These are phyloP conservation scores for Otus sunia DNA, from an alignment of 2,113 vertebrate genomes.

Conservation along the genomic window DNA sequence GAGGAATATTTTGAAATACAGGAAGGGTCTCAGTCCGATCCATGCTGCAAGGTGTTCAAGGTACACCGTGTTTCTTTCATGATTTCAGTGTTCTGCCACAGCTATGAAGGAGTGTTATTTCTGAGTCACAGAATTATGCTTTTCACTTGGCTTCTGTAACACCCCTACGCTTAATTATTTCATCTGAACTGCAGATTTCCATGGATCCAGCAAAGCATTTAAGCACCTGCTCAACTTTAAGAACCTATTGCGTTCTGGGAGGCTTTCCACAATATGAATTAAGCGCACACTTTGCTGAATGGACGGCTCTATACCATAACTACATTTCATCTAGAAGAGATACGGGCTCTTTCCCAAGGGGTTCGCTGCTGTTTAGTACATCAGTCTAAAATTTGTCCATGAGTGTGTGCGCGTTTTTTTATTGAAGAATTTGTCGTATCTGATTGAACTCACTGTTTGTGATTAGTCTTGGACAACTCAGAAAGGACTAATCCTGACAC, in stretches of 20 bases:
- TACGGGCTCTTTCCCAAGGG: neutral
- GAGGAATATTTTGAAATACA: slow-evolving; percentile 1
- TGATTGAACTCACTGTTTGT: neutral
- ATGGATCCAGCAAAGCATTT: slow-evolving; percentile 21
- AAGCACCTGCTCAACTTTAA: slow-evolving; percentile 46
- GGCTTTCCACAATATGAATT: slow-evolving; percentile 23
- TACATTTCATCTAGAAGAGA: neutral
- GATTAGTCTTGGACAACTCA: neutral
- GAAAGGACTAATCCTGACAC: neutral
- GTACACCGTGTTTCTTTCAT: neutral
- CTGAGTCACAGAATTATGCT: slow-evolving; percentile 52
- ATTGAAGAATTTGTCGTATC: neutral
- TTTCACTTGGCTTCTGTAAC: slow-evolving; percentile 43
- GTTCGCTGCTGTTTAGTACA: neutral
- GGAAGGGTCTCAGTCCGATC: neutral
- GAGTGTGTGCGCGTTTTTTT: neutral
- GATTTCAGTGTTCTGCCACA: neutral
- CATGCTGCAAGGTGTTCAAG: neutral
- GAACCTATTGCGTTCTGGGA: slow-evolving; percentile 21
- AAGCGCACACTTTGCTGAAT: neutral
- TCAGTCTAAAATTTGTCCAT: neutral
- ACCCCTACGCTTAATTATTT: slow-evolving; percentile 55
- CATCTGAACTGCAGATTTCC: slow-evolving; percentile 43
- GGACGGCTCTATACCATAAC: neutral
- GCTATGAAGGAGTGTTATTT: slow-evolving; percentile 32